A percentile compares a stretch with the other conserved stretches of the same genome.
Conservation (phyloP, 2,888 invertebrate species). For the Gnatocerus cornutus region DNA sequence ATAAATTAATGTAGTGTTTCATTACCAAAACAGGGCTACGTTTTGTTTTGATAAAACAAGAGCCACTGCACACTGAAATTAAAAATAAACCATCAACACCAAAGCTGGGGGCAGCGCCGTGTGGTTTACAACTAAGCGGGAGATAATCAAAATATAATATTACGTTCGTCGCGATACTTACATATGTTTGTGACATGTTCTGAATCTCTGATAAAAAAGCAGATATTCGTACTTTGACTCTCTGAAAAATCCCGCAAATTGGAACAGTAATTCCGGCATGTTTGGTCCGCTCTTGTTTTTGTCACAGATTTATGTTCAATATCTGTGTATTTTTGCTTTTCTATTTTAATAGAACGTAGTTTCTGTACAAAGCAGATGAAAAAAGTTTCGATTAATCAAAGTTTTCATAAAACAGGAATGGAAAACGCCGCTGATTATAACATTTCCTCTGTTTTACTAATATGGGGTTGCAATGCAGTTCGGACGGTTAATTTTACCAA, state of each 20-base stretch:
- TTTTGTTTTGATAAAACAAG: slow-evolving; percentile 43
- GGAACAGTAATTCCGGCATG: slow-evolving; percentile 17
- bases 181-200: slow-evolving; percentile 59
- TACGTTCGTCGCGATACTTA: slow-evolving; percentile 59
- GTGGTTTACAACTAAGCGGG: slow-evolving; percentile 56
- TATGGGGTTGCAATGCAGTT: slow-evolving; percentile 19
- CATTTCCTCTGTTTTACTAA: slow-evolving; percentile 20
- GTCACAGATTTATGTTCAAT: slow-evolving; percentile 33
- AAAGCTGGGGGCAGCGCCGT: slow-evolving; percentile 40
- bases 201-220: slow-evolving; percentile 43
- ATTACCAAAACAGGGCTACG: slow-evolving; percentile 11
- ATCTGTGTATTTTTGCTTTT: slow-evolving; percentile 18
- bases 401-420: slow-evolving; percentile 19
- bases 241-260: slow-evolving; percentile 33
- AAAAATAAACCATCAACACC: slow-evolving; percentile 45
- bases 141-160: slow-evolving; percentile 66
- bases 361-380: slow-evolving; percentile 26
- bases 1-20: slow-evolving; percentile 40
- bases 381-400: slow-evolving; percentile 43
- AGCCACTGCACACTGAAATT: slow-evolving; percentile 21
- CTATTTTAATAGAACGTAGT: slow-evolving; percentile 13
- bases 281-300: slow-evolving; percentile 25
- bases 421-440: slow-evolving; percentile 17
- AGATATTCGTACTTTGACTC: slow-evolving; percentile 17
- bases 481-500: slow-evolving; percentile 46